A percentile compares a stretch with the other conserved stretches of the same genome.
These are phyloP conservation scores for Amphilophus citrinellus DNA, from an alignment of 2,113 vertebrate genomes.

Conservation along the genomic window DNA sequence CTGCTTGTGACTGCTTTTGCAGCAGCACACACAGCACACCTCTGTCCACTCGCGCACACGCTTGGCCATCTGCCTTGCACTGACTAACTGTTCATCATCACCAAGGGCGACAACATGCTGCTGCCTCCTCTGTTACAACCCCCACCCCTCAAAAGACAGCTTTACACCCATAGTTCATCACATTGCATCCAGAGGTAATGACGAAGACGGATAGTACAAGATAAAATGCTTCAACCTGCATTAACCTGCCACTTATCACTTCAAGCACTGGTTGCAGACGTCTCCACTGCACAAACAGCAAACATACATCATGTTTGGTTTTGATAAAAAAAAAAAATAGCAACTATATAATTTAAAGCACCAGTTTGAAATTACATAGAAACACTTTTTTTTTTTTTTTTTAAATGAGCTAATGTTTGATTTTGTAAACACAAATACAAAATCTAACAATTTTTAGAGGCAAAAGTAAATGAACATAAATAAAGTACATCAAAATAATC, in stretches of 20 bases:
- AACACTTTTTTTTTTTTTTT: neutral
- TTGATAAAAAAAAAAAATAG: neutral
- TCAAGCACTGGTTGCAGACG: neutral
- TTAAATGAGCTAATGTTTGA: neutral
- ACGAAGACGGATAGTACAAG: constrained; percentile 20
- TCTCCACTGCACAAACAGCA: constrained; percentile 23
- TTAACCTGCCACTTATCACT: constrained; percentile 33
- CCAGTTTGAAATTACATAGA: neutral
- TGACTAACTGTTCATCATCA: constrained; percentile 59
- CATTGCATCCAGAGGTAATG: constrained; percentile 19
- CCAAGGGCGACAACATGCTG: constrained; percentile 44
- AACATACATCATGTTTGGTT: neutral
- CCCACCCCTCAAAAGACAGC: constrained; percentile 27
- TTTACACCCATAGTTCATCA: constrained; percentile 11
- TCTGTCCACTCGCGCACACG: constrained; percentile 11
- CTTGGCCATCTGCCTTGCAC: constrained; percentile 52
- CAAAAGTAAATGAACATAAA: neutral
- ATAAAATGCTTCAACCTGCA: constrained; percentile 29
- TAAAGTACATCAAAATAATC: neutral
- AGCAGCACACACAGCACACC: constrained; percentile 41
- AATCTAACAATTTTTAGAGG: neutral
- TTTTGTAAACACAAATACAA: neutral
- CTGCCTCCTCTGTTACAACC: constrained; percentile 3
- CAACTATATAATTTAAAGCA: neutral
- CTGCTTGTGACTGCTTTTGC: constrained; percentile 28